These are phyloP conservation scores for Raja brachyura DNA, from an alignment of 2,113 vertebrate species.

Conservation along the genomic window DNA sequence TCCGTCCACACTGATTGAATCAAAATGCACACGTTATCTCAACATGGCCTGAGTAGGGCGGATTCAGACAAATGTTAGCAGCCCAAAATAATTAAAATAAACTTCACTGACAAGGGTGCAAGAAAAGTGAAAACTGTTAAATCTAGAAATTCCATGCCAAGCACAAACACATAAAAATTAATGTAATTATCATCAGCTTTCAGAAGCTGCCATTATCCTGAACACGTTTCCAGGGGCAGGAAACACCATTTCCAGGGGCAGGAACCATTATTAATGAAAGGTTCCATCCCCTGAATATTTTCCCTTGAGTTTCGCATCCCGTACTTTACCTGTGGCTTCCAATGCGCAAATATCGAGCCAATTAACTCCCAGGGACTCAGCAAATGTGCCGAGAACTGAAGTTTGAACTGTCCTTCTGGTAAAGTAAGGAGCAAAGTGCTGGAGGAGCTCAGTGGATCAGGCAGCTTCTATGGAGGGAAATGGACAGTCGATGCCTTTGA, in stretches of 20 bases:
- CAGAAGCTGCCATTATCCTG: background rate
- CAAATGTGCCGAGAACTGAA: background rate
- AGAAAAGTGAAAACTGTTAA: background rate
- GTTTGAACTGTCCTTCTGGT: background rate
- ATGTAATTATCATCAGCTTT: background rate
- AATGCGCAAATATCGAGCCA: background rate
- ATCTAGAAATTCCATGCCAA: background rate
- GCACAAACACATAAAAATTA: background rate
- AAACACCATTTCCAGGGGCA: background rate
- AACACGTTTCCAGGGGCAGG: background rate
- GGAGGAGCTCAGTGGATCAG: too few species aligned
- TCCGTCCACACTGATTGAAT: slow-evolving; percentile 71
- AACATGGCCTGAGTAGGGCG: background rate
- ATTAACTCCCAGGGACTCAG: background rate
- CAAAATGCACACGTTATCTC: background rate
- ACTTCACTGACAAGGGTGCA: background rate
- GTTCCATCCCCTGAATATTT: background rate
- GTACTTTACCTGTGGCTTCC: background rate
- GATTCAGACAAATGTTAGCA: background rate
- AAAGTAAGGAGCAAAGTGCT: too few species aligned
- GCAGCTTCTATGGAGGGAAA: too few species aligned
- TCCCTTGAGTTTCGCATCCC: background rate
- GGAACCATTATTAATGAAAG: background rate
- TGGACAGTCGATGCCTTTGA: too few species aligned
- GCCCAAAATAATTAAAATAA: background rate